Conservation (phyloP, 2,797 vertebrate genomes). For the Microctenopoma stevenorrisi region DNA sequence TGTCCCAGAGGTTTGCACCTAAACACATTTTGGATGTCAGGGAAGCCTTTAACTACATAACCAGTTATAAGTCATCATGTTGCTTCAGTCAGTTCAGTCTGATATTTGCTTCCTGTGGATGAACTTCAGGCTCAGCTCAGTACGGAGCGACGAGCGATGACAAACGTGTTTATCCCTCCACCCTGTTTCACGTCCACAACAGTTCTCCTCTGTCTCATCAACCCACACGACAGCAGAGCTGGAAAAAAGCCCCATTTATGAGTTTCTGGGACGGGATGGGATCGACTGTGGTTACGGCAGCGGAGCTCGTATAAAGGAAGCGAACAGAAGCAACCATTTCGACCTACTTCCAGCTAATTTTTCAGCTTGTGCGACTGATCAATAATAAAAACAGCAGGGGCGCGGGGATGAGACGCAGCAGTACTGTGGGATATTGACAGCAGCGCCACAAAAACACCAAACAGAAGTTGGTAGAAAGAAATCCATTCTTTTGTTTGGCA, state of each 20-base stretch:
- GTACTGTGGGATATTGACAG: background rate
- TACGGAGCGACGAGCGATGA: no score
- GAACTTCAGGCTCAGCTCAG: no score
- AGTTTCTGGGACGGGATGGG: conserved; percentile 9
- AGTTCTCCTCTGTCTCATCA: background rate
- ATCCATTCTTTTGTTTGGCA: background rate
- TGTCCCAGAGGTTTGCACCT: no score
- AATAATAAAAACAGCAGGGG: conserved; percentile 7
- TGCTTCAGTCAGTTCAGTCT: no score
- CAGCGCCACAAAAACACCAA: background rate
- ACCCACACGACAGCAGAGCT: conserved; percentile 6
- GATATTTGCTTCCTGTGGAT: no score
- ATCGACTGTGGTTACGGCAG: conserved; percentile 14
- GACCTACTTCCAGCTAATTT: conserved; percentile 53
- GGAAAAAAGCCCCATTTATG: conserved; percentile 15
- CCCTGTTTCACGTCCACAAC: background rate
- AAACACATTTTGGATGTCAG: no score
- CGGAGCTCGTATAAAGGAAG: background rate
- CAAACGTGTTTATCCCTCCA: no score
- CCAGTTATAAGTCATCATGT: no score
- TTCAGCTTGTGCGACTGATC: conserved; percentile 14
- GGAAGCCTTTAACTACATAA: no score
- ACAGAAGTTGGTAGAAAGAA: background rate
- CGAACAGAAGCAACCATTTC: conserved; percentile 19
- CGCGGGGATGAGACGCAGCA: background rate